Base-by-base conservation (phyloP, 2,888 invertebrate genomes). In the Ichneumoninae sp. region DNA sequence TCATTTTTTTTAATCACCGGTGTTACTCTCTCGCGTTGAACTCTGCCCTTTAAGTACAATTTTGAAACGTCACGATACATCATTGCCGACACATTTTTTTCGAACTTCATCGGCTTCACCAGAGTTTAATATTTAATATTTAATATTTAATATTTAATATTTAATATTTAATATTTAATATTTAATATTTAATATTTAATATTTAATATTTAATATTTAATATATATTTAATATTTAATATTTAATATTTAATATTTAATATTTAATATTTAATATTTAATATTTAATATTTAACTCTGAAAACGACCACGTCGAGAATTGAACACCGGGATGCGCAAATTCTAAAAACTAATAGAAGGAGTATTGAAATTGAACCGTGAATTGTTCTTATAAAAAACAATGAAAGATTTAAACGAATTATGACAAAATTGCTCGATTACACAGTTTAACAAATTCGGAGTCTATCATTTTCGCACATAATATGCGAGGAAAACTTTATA, bases 31-130 rank as follows among this genome's bases (percentile, higher is more conserved):
- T 52, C 52, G 33, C 71, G 65, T 19, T 36, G 10, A 50, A 44
- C 36, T 3, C 13, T 73, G 57, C 1, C 40, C 54, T 16, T 85
- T 85, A 82, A 85, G 85, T 85, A 85, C 79, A 79, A 82, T 82
- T 85, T 85, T 50, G 30, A 65, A 71, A 77, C 65, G 68, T 65
- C 69, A 50, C 26, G 16, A 63, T 50, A 7, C 33, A 40, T 66
- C 13, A 22, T 10, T 52, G 13, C 13, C 30, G 22, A 26, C 36
- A 36, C 44, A 19, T 30, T 76, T 44, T 22, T n/a, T 57, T 30
- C 26, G 1, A 22, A 8, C 8, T 54, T 54, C 3, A 22, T 54
- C 8, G 26, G 19, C 19, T 54, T 54, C 22, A 10, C 26, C 54
- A 54, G 52, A 54, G 54, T 8, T 22, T 16, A 30, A n/a, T 74